phyloP scores from a whole-genome alignment of 2,797 vertebrate species.

The Crocodylus rhombifer region DNA sequence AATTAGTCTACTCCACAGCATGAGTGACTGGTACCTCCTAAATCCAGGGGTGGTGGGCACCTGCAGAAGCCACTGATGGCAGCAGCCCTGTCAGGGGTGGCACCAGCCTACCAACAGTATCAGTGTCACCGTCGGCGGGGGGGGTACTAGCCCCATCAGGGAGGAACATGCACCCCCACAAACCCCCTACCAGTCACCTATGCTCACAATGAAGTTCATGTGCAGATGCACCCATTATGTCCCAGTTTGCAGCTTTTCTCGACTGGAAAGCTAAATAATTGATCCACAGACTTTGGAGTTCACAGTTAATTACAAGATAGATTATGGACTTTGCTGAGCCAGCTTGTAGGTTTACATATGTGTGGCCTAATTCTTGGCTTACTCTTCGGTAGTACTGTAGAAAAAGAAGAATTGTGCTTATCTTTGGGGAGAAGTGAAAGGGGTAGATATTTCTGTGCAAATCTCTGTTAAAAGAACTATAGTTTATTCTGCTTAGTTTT shows the following conservation, averaged over 20 bases:
- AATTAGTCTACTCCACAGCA: too few relatives aligned
- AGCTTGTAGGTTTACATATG: conserved; percentile 19
- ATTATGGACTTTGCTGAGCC: conserved; percentile 59
- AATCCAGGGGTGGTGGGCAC: too few relatives aligned
- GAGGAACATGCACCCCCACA: too few relatives aligned
- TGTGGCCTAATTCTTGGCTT: conserved; percentile 47
- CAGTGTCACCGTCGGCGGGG: too few relatives aligned
- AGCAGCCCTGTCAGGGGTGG: too few relatives aligned
- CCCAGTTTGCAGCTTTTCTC: conserved; percentile 42
- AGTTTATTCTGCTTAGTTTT: not conserved
- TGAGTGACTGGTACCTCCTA: too few relatives aligned
- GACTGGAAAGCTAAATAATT: conserved; percentile 39
- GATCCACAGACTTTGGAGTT: conserved; percentile 61
- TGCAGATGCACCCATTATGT: not conserved
- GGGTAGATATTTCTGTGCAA: conserved; percentile 16
- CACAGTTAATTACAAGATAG: conserved; percentile 61
- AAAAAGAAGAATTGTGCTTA: not conserved
- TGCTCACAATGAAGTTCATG: too few relatives aligned
- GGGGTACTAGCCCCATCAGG: too few relatives aligned
- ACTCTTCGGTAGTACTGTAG: conserved; percentile 14
- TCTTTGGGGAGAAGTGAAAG: conserved; percentile 44
- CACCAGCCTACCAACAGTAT: too few relatives aligned
- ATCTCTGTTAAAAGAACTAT: not conserved
- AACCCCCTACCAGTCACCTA: too few relatives aligned
- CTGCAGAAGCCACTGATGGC: too few relatives aligned